phyloP scores from a whole-genome alignment of 2,113 vertebrate genomes.

The Thomomys bottae region DNA sequence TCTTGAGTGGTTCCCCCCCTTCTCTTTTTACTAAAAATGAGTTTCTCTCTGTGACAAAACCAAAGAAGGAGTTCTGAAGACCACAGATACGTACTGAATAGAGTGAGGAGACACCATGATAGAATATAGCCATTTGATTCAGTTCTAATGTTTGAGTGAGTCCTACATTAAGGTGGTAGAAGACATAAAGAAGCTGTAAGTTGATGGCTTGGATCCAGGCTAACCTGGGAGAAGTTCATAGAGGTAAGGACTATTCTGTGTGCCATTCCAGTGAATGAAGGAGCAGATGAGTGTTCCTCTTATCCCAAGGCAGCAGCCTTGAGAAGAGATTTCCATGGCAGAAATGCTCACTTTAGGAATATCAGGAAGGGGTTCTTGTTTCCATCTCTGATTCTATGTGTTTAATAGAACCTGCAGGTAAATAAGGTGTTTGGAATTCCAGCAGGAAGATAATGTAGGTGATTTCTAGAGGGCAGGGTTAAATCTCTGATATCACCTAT shows the following conservation, averaged over 20 bases:
- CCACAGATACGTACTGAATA: not conserved
- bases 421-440: conserved; percentile 42
- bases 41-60: not conserved
- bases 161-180: not conserved
- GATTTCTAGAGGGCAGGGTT: conserved; percentile 1
- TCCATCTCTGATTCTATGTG: not conserved
- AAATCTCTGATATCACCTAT: not conserved
- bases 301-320: not conserved
- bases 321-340: not conserved
- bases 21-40: not conserved
- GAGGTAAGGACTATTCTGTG: no score
- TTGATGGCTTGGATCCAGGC: not conserved
- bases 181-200: not conserved
- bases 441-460: conserved; percentile 28
- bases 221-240: not conserved
- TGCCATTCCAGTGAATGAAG: not conserved
- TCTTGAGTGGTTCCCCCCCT: not conserved
- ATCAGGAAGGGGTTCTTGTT: not conserved
- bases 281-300: not conserved
- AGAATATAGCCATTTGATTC: not conserved
- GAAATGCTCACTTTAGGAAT: not conserved
- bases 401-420: conserved; percentile 17
- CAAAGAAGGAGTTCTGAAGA: not conserved
- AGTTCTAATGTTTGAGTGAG: not conserved
- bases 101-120: not conserved